Conservation (phyloP, 1,140 invertebrate species). For the Homarus americanus region DNA sequence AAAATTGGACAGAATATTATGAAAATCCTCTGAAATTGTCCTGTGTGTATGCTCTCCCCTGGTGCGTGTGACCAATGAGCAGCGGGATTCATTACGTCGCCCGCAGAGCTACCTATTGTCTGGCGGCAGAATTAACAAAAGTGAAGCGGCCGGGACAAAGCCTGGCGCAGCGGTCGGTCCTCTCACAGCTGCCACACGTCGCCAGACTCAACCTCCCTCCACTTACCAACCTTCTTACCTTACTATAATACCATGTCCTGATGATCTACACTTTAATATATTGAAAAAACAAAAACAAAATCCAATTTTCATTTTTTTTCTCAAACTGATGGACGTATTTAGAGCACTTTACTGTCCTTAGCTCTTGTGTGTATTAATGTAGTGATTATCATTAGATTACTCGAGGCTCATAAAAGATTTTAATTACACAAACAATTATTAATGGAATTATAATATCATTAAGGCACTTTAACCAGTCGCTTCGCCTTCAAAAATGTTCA, state of each 20-base stretch:
- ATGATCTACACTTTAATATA: too few species aligned
- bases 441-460: not conserved
- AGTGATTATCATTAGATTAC: not conserved
- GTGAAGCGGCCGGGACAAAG: slow-evolving; percentile 47
- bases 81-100: slow-evolving; percentile 53
- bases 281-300: too few species aligned
- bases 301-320: too few species aligned
- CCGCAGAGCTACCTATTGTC: slow-evolving; percentile 51
- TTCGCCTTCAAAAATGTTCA: not conserved
- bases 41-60: not conserved
- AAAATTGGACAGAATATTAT: slow-evolving; percentile 24
- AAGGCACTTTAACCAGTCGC: not conserved
- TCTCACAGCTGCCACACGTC: not conserved
- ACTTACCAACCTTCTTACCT: not conserved
- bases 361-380: not conserved
- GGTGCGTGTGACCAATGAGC: slow-evolving; percentile 34
- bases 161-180: slow-evolving; percentile 26
- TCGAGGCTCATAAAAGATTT: not conserved
- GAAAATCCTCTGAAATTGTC: not conserved
- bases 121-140: slow-evolving; percentile 56
- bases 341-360: too few species aligned
- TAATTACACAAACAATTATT: not conserved
- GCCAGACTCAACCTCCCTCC: not conserved
- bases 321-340: not conserved
- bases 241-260: too few species aligned